A percentile compares a stretch with the other conserved stretches of the same genome.
These are phyloP conservation scores for Adelognathus sp. DNA, from an alignment of 2,888 invertebrate genomes.

Conservation along the genomic window DNA sequence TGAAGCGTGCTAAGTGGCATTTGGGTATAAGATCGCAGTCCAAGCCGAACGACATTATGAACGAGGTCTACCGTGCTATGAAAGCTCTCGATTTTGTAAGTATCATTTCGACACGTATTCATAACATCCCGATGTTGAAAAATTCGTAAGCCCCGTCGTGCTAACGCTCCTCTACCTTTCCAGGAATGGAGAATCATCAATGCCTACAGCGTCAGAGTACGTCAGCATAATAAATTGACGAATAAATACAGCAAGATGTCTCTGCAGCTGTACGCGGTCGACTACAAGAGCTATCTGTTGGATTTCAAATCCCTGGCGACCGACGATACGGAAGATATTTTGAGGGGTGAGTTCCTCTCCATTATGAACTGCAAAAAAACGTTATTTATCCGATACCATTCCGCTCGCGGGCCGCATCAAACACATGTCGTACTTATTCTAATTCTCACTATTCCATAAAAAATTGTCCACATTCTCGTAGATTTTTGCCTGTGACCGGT, in stretches of 20 bases:
- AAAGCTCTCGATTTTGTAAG: slow-evolving; percentile 95
- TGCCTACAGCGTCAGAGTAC: slow-evolving; percentile 96
- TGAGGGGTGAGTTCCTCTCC: slow-evolving; percentile 71
- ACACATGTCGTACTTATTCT: too few relatives aligned
- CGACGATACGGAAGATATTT: slow-evolving; percentile 85
- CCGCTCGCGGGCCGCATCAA: too few relatives aligned
- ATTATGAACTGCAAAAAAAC: too few relatives aligned
- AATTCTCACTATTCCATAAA: too few relatives aligned
- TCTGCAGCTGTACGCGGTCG: slow-evolving; percentile 99
- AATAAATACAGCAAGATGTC: slow-evolving; percentile 97
- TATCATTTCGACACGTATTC: slow-evolving; percentile 51
- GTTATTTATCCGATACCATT: too few relatives aligned
- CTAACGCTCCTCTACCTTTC: slow-evolving; percentile 51
- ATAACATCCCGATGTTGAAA: slow-evolving; percentile 2
- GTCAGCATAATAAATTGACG: slow-evolving; percentile 93
- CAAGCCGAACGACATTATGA: slow-evolving; percentile 99
- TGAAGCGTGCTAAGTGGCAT: slow-evolving; percentile 99
- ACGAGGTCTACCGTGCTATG: slow-evolving; percentile 99
- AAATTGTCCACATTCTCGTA: too few relatives aligned
- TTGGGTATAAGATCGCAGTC: slow-evolving; percentile 99
- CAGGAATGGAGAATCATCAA: slow-evolving; percentile 99
- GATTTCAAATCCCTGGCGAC: slow-evolving; percentile 98
- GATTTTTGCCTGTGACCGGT: too few relatives aligned
- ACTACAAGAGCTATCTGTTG: slow-evolving; percentile 97
- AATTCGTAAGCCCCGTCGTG: not conserved